Evolutionary conservation across 2,797 vertebrate genomes (phyloP), one percentile per base, ranked within the genome.

Genomic region (Rhinophrynus dorsalis): DNA sequence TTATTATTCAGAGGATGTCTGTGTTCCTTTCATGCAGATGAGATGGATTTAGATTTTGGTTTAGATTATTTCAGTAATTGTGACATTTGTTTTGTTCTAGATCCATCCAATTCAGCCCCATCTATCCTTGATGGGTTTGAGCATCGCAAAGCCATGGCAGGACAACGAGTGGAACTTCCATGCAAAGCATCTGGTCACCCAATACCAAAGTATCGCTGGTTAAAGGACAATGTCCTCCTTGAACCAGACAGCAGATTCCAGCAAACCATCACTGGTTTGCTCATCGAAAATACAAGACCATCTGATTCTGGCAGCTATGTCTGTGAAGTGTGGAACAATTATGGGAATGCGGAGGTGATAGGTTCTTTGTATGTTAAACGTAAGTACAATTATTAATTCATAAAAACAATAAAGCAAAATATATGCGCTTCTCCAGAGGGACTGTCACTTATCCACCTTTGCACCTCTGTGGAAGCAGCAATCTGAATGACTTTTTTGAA

Each of bases 321-420:
- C 30, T 99, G 97, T 7, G 97, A 99, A 82, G 96, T 99, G 78
- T 99, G 96, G 94, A 99, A 99, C 92, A 95, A 90, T 80, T 98
- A 97, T 3, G 97, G 97, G 58, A 98, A 93, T 10, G 94, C 96
- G 0, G 96, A 97, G 85, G 92, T 96, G 79, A 87, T 96, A 78
- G 97, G 97, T 10, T 89, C 76, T n/a, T 88, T 99, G 38, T 83
- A 94, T 52, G 91, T 99, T 61, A 98, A 94, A 92, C 96, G 97
- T 99, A 90, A 95, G 96, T 94, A 45, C 58, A 42, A 50, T 24
- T 27, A 3, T 50, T 15, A 33, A 33, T 11, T 33, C 1, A 6
- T 33, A 2, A 6, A 33, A 11, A 11, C 30, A 6, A 33, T 33
- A 6, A 6, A 33, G 6, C 30, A 2, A 33, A 33, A 33, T 11